Evolutionary conservation across 2,888 invertebrate genomes (phyloP).

Genomic region (Netelia inedita): DNA sequence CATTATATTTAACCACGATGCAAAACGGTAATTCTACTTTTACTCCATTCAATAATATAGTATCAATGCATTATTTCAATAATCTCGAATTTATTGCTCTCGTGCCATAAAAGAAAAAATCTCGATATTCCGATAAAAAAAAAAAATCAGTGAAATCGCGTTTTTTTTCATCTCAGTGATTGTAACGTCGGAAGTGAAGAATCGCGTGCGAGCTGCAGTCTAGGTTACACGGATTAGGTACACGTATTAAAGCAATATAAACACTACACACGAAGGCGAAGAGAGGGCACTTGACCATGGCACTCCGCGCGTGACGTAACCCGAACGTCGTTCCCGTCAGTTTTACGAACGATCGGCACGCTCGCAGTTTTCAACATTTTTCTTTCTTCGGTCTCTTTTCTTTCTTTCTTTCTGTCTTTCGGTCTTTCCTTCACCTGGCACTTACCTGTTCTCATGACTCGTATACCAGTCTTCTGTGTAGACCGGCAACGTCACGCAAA

Average conservation of each 20-base stretch:
- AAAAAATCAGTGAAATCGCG: not conserved
- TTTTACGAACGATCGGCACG: conserved; percentile 51
- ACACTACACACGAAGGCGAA: conserved; percentile 8
- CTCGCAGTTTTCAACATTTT: conserved; percentile 29
- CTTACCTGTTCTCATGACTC: conserved; percentile 32
- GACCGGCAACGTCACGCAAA: conserved; percentile 52
- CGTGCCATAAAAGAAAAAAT: not conserved
- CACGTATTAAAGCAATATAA: conserved; percentile 17
- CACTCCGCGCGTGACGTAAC: conserved; percentile 49
- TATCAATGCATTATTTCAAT: not conserved
- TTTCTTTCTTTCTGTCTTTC: conserved; percentile 14
- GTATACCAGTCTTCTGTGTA: conserved; percentile 1
- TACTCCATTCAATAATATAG: too few relatives aligned
- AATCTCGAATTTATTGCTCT: not conserved
- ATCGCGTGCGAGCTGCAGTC: conserved; percentile 26
- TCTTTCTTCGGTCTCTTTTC: conserved; percentile 4
- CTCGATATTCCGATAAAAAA: not conserved
- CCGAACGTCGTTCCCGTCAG: conserved; percentile 33
- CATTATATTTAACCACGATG: not conserved
- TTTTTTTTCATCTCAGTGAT: not conserved
- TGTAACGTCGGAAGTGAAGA: not conserved
- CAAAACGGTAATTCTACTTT: too few relatives aligned
- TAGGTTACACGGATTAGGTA: conserved; percentile 29
- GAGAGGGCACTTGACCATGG: conserved; percentile 60
- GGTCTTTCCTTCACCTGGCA: not conserved